Percentiles rank a stretch among this genome's conserved stretches.
Evolutionary conservation across 2,113 vertebrate species (phyloP).

Genomic region (Candoia aspera): DNA sequence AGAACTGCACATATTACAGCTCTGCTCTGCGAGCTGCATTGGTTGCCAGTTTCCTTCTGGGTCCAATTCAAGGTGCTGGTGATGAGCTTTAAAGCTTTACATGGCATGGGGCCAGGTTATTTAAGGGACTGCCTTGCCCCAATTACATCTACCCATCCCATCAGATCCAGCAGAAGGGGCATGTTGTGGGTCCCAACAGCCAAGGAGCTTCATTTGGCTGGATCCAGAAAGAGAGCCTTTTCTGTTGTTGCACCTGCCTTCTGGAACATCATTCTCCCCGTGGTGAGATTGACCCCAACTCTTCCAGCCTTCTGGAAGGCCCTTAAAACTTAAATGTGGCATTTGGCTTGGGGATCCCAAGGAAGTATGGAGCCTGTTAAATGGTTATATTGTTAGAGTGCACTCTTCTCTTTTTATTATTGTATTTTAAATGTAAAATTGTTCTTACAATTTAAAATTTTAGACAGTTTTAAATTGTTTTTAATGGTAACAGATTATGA

Average conservation of each 20-base stretch:
- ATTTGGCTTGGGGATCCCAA: not conserved
- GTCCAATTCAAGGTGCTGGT: no score
- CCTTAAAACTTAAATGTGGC: not conserved
- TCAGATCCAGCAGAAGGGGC: not conserved
- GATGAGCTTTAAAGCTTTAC: no score
- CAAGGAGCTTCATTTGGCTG: not conserved
- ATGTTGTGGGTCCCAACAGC: not conserved
- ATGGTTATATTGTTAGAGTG: not conserved
- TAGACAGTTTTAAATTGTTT: no score
- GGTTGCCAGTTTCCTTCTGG: not conserved
- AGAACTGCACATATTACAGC: not conserved
- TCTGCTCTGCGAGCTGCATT: not conserved
- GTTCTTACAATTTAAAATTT: no score
- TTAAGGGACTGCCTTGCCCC: no score
- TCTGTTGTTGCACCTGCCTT: not conserved
- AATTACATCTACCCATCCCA: not conserved
- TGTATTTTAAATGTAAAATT: not conserved
- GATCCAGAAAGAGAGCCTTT: not conserved
- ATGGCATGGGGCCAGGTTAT: no score
- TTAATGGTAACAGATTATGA: not conserved
- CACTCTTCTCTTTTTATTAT: not conserved
- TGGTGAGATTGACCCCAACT: not conserved
- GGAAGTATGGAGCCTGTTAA: not conserved
- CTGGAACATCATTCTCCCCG: not conserved
- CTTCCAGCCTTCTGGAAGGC: not conserved